phyloP scores from a whole-genome alignment of 1,140 invertebrate genomes.

The Phymastichus coffea region DNA sequence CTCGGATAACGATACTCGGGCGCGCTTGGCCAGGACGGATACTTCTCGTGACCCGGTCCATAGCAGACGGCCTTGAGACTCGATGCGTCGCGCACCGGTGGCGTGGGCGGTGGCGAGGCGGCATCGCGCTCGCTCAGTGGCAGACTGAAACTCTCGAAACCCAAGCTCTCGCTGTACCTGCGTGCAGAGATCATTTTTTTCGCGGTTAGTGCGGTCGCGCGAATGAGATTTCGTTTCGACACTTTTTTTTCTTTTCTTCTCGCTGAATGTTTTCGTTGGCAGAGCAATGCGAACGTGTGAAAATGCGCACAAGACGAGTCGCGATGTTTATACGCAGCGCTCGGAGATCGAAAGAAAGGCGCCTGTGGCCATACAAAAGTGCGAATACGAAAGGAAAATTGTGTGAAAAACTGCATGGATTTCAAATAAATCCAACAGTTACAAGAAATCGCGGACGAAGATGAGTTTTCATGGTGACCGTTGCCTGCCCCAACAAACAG shows the following conservation, averaged over 20 bases:
- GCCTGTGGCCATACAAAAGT: too few relatives aligned
- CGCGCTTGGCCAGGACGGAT: slow-evolving; percentile 72
- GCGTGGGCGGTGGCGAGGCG: slow-evolving; percentile 59
- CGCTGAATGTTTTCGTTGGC: neutral
- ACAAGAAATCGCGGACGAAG: too few relatives aligned
- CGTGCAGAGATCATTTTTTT: too few relatives aligned
- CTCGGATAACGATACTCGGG: slow-evolving; percentile 39
- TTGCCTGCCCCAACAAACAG: too few relatives aligned
- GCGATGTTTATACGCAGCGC: too few relatives aligned
- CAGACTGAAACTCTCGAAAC: slow-evolving; percentile 55
- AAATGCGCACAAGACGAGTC: too few relatives aligned
- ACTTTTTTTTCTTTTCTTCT: neutral
- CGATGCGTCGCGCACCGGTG: slow-evolving; percentile 69
- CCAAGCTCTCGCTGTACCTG: slow-evolving; percentile 54
- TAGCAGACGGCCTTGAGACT: slow-evolving; percentile 69
- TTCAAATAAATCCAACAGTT: too few relatives aligned
- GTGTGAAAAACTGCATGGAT: too few relatives aligned
- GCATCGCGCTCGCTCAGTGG: slow-evolving; percentile 52
- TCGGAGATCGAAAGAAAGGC: too few relatives aligned
- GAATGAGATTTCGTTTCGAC: slow-evolving; percentile 17
- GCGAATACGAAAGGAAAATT: too few relatives aligned
- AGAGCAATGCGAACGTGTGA: too few relatives aligned
- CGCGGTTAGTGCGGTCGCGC: slow-evolving; percentile 31
- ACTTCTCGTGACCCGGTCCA: slow-evolving; percentile 77
- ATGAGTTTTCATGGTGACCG: too few relatives aligned